A percentile compares a stretch with the other conserved stretches of the same genome.
Conservation (phyloP, 2,888 invertebrate species). For the Drosophila neoperkinsi region DNA sequence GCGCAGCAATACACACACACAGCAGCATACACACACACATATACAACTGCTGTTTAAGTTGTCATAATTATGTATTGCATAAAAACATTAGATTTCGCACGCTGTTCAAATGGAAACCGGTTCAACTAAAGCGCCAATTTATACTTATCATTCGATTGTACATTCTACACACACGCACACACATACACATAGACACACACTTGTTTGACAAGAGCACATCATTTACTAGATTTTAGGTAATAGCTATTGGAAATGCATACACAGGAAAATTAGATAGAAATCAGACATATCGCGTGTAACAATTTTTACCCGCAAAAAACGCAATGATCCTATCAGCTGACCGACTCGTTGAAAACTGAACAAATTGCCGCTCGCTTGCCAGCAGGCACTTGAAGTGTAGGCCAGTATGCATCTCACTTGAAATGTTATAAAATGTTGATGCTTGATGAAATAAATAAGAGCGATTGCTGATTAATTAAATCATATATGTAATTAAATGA, state of each 20-base stretch:
- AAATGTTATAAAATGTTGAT: neutral
- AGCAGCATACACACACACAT: neutral
- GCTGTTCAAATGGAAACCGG: slow-evolving; percentile 32
- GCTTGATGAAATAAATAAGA: neutral
- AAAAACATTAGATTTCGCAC: slow-evolving; percentile 10
- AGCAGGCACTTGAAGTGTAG: neutral
- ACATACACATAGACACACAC: neutral
- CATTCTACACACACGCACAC: neutral
- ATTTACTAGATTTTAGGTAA: slow-evolving; percentile 12
- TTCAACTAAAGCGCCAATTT: slow-evolving; percentile 46
- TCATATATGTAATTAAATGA: neutral
- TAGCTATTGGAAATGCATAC: slow-evolving; percentile 40
- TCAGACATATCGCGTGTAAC: slow-evolving; percentile 16
- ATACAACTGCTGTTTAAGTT: neutral
- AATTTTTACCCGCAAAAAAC: slow-evolving; percentile 33
- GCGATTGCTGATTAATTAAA: neutral
- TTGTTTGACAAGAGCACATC: neutral
- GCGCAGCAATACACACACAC: neutral
- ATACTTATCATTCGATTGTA: slow-evolving; percentile 8
- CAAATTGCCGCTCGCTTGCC: neutral
- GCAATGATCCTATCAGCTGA: slow-evolving; percentile 52
- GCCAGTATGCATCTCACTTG: slow-evolving; percentile 19
- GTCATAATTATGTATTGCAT: slow-evolving; percentile 14
- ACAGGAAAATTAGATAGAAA: slow-evolving; percentile 21
- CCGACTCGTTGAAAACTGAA: slow-evolving; percentile 51